Percentiles rank a stretch among this genome's conserved stretches.
phyloP scores from a whole-genome alignment of 2,888 invertebrate genomes.

The Aspidiotus rigidus region DNA sequence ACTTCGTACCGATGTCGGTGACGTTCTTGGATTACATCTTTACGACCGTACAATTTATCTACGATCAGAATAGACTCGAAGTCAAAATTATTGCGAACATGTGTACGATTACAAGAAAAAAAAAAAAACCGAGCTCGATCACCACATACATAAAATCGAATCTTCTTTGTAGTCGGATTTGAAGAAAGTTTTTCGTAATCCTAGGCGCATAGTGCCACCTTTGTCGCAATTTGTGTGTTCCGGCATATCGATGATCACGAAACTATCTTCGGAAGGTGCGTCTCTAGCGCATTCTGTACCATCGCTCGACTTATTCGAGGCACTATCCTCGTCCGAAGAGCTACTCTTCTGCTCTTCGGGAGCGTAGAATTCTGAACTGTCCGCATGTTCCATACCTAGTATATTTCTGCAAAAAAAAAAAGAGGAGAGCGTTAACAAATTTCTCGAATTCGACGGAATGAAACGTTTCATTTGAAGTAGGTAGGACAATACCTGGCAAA shows the following conservation, averaged over 20 bases:
- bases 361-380: constrained; percentile 24
- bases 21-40: constrained; percentile 75
- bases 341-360: neutral
- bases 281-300: neutral
- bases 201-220: constrained; percentile 97
- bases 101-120: neutral
- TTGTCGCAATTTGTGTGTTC: constrained; percentile 87
- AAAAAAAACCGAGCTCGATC: neutral
- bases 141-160: constrained; percentile 54
- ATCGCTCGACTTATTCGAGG: neutral
- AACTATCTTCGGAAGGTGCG: constrained; percentile 44
- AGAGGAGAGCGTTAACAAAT: neutral
- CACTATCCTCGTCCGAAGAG: constrained; percentile 1
- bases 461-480: too few species aligned
- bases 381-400: constrained; percentile 36
- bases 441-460: too few species aligned
- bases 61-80: constrained; percentile 35
- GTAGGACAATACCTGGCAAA: constrained; percentile 64
- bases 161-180: constrained; percentile 45
- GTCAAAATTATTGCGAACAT: too few species aligned
- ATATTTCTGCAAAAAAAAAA: constrained; percentile 37
- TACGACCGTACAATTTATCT: constrained; percentile 63
- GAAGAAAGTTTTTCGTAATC: constrained; percentile 81
- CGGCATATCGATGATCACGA: constrained; percentile 95
- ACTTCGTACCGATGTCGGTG: constrained; percentile 97